Evolutionary conservation across 2,888 invertebrate species (phyloP).

Genomic region (Drosophila neutralis): DNA sequence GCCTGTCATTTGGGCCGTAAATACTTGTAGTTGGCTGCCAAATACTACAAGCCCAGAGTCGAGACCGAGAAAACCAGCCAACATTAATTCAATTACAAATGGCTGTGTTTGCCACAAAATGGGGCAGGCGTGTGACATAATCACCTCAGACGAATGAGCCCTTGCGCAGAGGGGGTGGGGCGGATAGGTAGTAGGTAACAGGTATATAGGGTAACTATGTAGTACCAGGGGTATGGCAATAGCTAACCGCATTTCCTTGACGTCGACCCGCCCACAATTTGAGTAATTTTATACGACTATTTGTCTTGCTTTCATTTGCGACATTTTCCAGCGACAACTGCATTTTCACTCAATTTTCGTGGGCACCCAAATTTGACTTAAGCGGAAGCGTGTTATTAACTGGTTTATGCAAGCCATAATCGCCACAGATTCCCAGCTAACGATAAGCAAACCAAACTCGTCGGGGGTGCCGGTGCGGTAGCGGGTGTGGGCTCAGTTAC

Average conservation of each 20-base stretch:
- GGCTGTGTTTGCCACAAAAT: constrained; percentile 66
- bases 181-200: not conserved
- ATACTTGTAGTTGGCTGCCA: constrained; percentile 41
- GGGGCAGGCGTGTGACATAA: constrained; percentile 78
- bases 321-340: constrained; percentile 60
- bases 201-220: not conserved
- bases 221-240: not conserved
- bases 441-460: constrained; percentile 55
- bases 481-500: constrained; percentile 2
- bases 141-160: constrained; percentile 38
- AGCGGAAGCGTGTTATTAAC: constrained; percentile 83
- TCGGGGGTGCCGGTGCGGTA: not conserved
- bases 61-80: constrained; percentile 15
- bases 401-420: constrained; percentile 83
- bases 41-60: constrained; percentile 7
- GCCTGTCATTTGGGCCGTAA: constrained; percentile 73
- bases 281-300: constrained; percentile 82
- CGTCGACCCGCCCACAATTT: constrained; percentile 56
- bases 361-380: constrained; percentile 71
- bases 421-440: constrained; percentile 69
- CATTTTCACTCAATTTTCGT: constrained; percentile 78
- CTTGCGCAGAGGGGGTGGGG: not conserved
- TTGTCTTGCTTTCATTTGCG: constrained; percentile 76
- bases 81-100: constrained; percentile 82
- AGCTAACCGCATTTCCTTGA: constrained; percentile 36